Evolutionary conservation across 2,797 vertebrate genomes (phyloP), one percentile per base, ranked within the genome.

Genomic region (Rhodeus uyekii): DNA sequence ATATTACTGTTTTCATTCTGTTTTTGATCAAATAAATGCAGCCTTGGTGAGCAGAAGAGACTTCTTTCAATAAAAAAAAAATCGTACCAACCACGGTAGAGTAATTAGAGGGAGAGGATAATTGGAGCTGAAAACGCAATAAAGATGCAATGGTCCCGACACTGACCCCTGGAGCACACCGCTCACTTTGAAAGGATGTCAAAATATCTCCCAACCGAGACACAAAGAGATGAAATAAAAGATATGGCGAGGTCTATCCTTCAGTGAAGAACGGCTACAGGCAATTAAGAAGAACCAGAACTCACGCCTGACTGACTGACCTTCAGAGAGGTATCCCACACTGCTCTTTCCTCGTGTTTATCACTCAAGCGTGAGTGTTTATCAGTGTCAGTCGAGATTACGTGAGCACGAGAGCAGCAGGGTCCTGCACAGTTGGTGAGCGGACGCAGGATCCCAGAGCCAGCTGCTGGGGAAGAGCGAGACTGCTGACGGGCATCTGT

Each of bases 401-500:
- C 81, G 61, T 69, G 78, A 74, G 77, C 24, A 67, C 67, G 67
- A 82, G 81, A 71, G 76, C 48, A 71, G 81, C 13, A 80, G 78
- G 76, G 68, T 81, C 58, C 16, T 39, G 72, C 87, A 83, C 87
- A 87, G 87, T 87, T 86, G 87, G 85, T 81, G 79, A 76, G 85
- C 69, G 83, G 78, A 86, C 58, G 68, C 69, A 42, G 77, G 80
- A 80, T 87, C 87, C 85, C 87, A 78, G 81, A 86, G 85, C 87
- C 87, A 87, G 87, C 83, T 87, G 87, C 87, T 83, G 80, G 69
- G 76, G 83, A 86, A 86, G 85, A 81, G 83, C 48, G 75, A 76
- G 85, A 71, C 83, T 84, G 85, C 85, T 81, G 85, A 86, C 76
- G 85, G 85, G 87, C 87, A 87, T 87, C 87, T 87, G 87, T 87